phyloP scores from a whole-genome alignment of 2,888 invertebrate genomes.

The Monopis laevigella region DNA sequence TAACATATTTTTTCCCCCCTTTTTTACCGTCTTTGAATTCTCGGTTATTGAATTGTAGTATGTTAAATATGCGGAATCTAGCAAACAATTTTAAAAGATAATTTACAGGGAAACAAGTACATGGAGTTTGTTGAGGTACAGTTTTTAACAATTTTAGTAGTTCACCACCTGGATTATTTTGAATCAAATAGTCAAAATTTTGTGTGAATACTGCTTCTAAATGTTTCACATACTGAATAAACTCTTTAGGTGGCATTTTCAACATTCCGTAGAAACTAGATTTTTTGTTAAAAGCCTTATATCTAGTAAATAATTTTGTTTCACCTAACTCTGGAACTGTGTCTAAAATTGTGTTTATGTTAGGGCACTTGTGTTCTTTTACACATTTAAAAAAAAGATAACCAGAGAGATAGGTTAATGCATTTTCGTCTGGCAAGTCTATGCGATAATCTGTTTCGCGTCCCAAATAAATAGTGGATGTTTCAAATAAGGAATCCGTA shows the following conservation, averaged over 20 bases:
- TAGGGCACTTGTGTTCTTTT: slow-evolving; percentile 15
- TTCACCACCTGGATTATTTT: slow-evolving; percentile 3
- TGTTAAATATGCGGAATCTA: slow-evolving; percentile 14
- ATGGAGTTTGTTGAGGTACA: background rate
- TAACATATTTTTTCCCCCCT: no score
- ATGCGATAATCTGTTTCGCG: slow-evolving; percentile 17
- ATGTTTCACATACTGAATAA: background rate
- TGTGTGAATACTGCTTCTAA: background rate
- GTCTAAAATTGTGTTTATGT: background rate
- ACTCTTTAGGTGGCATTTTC: background rate
- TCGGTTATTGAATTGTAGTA: slow-evolving; percentile 14
- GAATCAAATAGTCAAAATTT: slow-evolving; percentile 4
- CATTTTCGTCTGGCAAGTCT: slow-evolving; percentile 17
- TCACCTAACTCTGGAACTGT: background rate
- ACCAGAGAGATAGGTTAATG: slow-evolving; percentile 16
- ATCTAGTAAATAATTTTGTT: background rate
- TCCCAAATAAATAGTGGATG: background rate
- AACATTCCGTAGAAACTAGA: background rate
- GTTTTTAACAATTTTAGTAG: background rate
- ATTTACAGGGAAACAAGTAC: slow-evolving; percentile 16
- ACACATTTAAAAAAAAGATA: slow-evolving; percentile 17
- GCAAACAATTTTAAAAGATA: slow-evolving; percentile 12
- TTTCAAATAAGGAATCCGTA: background rate
- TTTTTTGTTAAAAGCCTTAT: background rate
- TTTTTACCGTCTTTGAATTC: slow-evolving; percentile 12